Base-by-base conservation (phyloP, 2,888 invertebrate species). In the Acheta domesticus region DNA sequence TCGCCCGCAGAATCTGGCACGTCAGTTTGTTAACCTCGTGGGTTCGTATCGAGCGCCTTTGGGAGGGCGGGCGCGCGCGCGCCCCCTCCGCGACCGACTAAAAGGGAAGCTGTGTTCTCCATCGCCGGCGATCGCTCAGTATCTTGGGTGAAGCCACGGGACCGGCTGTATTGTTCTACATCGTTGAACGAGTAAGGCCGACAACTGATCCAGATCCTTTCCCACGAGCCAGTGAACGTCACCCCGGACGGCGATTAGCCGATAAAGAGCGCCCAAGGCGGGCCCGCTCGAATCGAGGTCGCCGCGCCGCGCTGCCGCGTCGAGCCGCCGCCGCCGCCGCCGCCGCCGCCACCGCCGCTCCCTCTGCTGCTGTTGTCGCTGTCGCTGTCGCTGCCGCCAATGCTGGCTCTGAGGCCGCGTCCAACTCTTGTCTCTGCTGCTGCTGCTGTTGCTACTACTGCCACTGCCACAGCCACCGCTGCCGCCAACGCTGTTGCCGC, bases 241-340 rank as follows among this genome's bases (percentile, higher is more conserved):
- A 62, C 62, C 62, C 62, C n/a, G 62, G 62, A 62, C 62, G n/a
- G 62, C 62, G 62, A 62, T 62, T 62, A 62, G n/a, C 62, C 62
- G 62, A 62, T 62, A 62, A 62, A 62, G 62, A 62, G 14, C 62
- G 62, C 62, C 62, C n/a, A 62, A 62, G 62, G 62, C 62, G 8
- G 62, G n/a, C 62, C 62, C 62, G 62, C 62, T 62, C 62, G 62
- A 62, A 62, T 62, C 62, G 62, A 62, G 62, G 62, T 62, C 62
- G n/a, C 62, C 62, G 62, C 62, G n/a, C 36, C 36, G 36, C 36
- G 36, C 36, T 36, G 36, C 36, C 36, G 36, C 36, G 36, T 36
- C 36, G 62, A 62, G 62, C 62, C 62, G 62, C 62, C n/a, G n/a
- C 62, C 62, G 5, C 62, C 14, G 14, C 14, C 62, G 62, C 16